A percentile compares a stretch with the other conserved stretches of the same genome.
Conservation (phyloP, 2,797 vertebrate genomes). For the Coregonus sp. region DNA sequence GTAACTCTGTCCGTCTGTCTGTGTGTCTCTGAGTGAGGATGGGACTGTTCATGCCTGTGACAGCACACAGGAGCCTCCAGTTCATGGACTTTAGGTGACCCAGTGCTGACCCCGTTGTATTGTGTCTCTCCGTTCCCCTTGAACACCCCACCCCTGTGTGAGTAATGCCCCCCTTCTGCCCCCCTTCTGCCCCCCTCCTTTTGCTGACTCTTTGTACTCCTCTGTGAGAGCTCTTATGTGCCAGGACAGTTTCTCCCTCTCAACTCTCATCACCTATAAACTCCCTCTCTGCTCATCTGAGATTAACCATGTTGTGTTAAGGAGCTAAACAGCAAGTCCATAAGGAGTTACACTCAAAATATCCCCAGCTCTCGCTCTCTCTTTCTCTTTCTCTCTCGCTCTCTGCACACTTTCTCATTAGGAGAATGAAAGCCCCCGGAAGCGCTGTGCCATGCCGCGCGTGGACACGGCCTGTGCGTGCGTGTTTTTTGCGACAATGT, state of each 20-base stretch:
- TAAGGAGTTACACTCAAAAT: too few relatives aligned
- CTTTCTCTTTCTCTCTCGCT: not conserved
- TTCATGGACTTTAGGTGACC: slow-evolving; percentile 90
- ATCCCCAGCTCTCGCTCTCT: too few relatives aligned
- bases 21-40: not conserved
- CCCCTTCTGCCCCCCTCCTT: slow-evolving; percentile 48
- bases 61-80: slow-evolving; percentile 68
- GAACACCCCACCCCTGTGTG: slow-evolving; percentile 47
- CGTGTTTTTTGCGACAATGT: slow-evolving; percentile 58
- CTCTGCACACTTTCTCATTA: slow-evolving; percentile 64
- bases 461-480: slow-evolving; percentile 49
- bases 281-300: slow-evolving; percentile 8
- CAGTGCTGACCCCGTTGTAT: slow-evolving; percentile 80
- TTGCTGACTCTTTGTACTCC: slow-evolving; percentile 81
- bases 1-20: not conserved
- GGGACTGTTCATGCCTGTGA: slow-evolving; percentile 61
- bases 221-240: slow-evolving; percentile 34
- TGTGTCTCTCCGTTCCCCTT: slow-evolving; percentile 63
- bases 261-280: not conserved
- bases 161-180: slow-evolving; percentile 50
- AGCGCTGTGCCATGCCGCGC: slow-evolving; percentile 46
- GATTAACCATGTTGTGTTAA: slow-evolving; percentile 34
- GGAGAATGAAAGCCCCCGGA: slow-evolving; percentile 59
- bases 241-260: slow-evolving; percentile 31
- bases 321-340: too few relatives aligned